These are phyloP conservation scores for Notarius quadriscutis DNA, from an alignment of 2,113 vertebrate genomes.

Conservation along the genomic window DNA sequence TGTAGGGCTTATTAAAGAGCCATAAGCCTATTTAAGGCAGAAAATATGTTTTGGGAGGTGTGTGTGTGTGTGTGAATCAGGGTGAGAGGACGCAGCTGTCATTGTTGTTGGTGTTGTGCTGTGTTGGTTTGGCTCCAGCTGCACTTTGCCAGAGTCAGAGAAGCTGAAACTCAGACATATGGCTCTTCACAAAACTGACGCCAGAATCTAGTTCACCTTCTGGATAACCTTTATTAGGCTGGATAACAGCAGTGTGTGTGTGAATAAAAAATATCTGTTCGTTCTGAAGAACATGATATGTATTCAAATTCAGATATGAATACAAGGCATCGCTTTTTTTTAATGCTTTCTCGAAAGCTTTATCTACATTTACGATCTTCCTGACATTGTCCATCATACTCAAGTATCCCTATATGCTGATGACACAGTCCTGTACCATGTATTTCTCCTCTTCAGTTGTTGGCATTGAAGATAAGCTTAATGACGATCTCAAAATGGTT, in stretches of 20 bases:
- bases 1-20: neutral
- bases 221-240: neutral
- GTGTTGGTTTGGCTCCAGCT: conserved; percentile 36
- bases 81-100: neutral
- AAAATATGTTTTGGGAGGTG: conserved; percentile 1
- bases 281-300: neutral
- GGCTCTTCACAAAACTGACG: conserved; percentile 33
- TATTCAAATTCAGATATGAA: neutral
- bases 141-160: conserved; percentile 18
- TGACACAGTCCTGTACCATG: too few species aligned
- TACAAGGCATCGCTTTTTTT: neutral
- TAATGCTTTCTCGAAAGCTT: neutral
- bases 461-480: too few species aligned
- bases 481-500: too few species aligned
- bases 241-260: neutral
- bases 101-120: neutral
- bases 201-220: conserved; percentile 24
- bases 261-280: neutral
- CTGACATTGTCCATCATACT: too few species aligned
- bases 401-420: too few species aligned
- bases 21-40: conserved; percentile 2
- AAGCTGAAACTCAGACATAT: conserved; percentile 41
- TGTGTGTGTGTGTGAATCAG: conserved; percentile 8
- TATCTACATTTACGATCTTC: too few species aligned
- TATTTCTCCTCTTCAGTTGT: too few species aligned